Conservation (phyloP, 2,797 vertebrate genomes). For the Xenops minutus region DNA sequence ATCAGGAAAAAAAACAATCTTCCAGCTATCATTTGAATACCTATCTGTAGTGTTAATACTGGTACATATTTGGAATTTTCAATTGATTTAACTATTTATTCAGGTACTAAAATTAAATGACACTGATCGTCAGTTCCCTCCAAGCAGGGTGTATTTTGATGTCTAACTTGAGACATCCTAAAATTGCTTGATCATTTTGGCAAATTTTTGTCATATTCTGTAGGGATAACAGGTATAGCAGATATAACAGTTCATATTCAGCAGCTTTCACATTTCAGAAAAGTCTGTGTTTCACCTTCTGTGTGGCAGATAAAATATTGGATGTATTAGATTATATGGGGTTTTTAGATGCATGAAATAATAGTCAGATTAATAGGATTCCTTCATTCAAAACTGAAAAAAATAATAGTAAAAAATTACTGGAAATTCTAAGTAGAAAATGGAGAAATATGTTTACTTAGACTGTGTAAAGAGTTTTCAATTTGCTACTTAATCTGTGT, state of each 20-base stretch:
- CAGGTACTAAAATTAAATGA: neutral
- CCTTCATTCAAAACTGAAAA: neutral
- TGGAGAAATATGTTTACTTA: neutral
- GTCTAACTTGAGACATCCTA: neutral
- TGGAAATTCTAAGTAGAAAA: neutral
- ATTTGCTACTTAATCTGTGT: neutral
- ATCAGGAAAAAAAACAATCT: neutral
- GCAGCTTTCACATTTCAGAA: neutral
- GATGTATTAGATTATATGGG: neutral
- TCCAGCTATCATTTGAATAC: neutral
- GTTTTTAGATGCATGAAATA: neutral
- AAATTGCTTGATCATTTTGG: neutral
- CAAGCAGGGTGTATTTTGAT: neutral
- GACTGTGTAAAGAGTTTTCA: neutral
- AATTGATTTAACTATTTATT: neutral
- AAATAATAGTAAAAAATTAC: neutral
- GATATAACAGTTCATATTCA: neutral
- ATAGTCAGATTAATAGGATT: slow-evolving; percentile 12
- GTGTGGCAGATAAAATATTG: neutral
- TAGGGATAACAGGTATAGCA: neutral
- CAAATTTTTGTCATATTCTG: neutral
- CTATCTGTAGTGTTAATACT: neutral
- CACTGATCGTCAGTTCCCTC: neutral
- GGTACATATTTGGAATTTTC: neutral
- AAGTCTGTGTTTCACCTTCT: neutral